Conservation (phyloP, 2,113 vertebrate genomes). For the Pseudopodoces humilis region DNA sequence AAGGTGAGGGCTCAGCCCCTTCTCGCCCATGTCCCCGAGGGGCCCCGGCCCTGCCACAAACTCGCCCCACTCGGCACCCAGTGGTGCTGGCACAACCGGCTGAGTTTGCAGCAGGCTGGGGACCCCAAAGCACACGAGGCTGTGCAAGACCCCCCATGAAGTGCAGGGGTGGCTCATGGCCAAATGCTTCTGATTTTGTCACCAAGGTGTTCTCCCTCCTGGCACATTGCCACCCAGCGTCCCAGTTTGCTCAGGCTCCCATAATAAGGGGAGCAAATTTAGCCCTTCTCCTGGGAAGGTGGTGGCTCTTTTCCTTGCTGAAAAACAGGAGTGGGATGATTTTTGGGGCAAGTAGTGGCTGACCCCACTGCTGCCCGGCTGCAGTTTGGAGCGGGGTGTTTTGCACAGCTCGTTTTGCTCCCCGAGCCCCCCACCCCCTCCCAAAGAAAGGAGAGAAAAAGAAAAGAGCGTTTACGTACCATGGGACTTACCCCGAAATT, state of each 20-base stretch:
- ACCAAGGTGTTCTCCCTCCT: neutral
- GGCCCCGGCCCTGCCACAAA: neutral
- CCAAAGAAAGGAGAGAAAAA: slow-evolving; percentile 58
- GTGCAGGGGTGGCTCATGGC: neutral
- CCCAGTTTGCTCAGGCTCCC: neutral
- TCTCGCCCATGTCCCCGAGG: fast-evolving
- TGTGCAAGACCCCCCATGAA: neutral
- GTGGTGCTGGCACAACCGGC: neutral
- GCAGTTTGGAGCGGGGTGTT: neutral
- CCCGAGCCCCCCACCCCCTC: neutral
- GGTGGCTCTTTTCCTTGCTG: neutral
- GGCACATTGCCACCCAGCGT: fast-evolving
- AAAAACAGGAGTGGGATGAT: fast-evolving
- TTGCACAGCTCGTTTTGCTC: neutral
- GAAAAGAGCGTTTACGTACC: slow-evolving; percentile 65
- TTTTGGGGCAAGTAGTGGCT: neutral
- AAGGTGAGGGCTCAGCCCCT: neutral
- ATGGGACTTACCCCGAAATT: slow-evolving; percentile 94
- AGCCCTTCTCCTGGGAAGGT: neutral
- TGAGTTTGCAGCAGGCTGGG: neutral
- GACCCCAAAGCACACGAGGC: neutral
- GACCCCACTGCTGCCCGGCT: neutral
- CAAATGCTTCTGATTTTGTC: neutral
- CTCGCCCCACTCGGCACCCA: neutral
- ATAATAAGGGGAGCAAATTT: neutral